phyloP scores from a whole-genome alignment of 2,797 vertebrate genomes.

The Gambusia yucatana region DNA sequence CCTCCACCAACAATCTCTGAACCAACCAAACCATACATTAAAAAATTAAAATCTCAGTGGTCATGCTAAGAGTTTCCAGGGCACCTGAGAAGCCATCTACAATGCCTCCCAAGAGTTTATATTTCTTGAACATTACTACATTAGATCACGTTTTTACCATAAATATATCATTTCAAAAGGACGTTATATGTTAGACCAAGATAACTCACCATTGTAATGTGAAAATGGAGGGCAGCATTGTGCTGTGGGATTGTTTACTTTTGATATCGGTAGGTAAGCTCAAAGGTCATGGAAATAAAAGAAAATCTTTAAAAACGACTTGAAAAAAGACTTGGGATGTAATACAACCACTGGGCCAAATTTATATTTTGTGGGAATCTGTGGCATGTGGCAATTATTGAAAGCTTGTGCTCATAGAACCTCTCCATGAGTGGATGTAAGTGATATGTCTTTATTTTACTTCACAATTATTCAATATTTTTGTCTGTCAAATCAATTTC shows the following conservation, averaged over 20 bases:
- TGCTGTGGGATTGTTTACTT: neutral
- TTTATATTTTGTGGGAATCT: neutral
- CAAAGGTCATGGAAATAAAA: neutral
- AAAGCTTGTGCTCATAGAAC: neutral
- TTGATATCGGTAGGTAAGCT: neutral
- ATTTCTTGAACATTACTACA: neutral
- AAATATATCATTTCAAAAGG: neutral
- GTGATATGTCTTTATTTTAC: neutral
- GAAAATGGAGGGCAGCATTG: neutral
- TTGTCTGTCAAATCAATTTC: neutral
- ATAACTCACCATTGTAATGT: neutral
- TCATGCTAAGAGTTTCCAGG: neutral
- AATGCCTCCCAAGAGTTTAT: neutral
- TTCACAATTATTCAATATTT: neutral
- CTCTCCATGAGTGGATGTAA: neutral
- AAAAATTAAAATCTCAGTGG: slow-evolving; percentile 2
- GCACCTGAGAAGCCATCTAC: slow-evolving; percentile 23
- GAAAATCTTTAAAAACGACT: neutral
- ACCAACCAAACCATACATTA: slow-evolving; percentile 38
- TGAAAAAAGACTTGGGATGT: neutral
- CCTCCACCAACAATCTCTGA: slow-evolving; percentile 41
- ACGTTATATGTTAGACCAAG: neutral
- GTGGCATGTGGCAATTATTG: neutral
- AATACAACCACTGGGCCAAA: neutral
- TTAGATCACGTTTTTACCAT: neutral